These are phyloP conservation scores for Cynopterus brachyotis DNA, from an alignment of 2,113 vertebrate genomes.

Conservation along the genomic window DNA sequence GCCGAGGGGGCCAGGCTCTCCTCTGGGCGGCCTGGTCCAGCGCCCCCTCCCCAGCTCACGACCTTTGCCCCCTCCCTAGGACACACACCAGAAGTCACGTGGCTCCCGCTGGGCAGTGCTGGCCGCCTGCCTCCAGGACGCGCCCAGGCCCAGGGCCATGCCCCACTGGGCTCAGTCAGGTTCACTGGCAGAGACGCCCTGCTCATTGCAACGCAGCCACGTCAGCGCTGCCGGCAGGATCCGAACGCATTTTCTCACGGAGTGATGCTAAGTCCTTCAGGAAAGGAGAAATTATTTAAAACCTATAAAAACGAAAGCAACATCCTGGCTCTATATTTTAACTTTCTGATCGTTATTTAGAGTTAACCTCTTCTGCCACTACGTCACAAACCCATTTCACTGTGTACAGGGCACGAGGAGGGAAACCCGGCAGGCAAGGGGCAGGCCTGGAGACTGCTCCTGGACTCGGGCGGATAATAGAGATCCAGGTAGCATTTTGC, in stretches of 20 bases:
- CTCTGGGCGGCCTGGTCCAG: not conserved
- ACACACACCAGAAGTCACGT: no score
- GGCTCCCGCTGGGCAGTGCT: not conserved
- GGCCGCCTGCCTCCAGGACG: not conserved
- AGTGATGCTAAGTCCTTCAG: constrained; percentile 79
- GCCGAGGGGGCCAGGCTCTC: no score
- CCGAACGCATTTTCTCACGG: constrained; percentile 81
- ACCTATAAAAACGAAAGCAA: constrained; percentile 84
- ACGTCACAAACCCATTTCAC: constrained; percentile 82
- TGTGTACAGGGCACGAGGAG: constrained; percentile 67
- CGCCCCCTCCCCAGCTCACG: not conserved
- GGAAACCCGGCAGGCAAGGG: not conserved
- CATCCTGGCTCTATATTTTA: constrained; percentile 80
- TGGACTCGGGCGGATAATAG: constrained; percentile 55
- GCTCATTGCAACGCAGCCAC: constrained; percentile 77
- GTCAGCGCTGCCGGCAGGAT: constrained; percentile 75
- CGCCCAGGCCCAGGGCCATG: not conserved
- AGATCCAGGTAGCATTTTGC: constrained; percentile 59
- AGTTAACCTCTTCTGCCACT: constrained; percentile 87
- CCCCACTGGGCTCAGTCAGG: not conserved
- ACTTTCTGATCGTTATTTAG: constrained; percentile 87
- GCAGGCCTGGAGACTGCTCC: not conserved
- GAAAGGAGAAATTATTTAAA: constrained; percentile 84
- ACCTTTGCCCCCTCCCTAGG: no score
- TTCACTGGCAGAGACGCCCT: constrained; percentile 8